phyloP scores from a whole-genome alignment of 1,140 invertebrate genomes.

The Charaxes varanes region DNA sequence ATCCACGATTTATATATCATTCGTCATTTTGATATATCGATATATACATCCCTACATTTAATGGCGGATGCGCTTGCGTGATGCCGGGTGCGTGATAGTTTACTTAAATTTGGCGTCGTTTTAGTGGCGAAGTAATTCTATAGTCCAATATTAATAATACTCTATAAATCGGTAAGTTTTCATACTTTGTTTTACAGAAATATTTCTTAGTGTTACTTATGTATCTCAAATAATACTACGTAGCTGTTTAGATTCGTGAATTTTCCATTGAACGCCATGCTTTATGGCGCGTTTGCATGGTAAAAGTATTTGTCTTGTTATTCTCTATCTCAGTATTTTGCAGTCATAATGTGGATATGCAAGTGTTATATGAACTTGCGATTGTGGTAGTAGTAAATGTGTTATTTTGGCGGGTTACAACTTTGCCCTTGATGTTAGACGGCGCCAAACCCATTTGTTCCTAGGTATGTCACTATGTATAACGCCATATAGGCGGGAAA shows the following conservation, averaged over 20 bases:
- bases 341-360: background rate
- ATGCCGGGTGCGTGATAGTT: slow-evolving; percentile 67
- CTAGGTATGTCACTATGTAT: slow-evolving; percentile 27
- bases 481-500: slow-evolving; percentile 29
- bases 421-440: slow-evolving; percentile 45
- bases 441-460: slow-evolving; percentile 42
- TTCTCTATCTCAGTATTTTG: background rate
- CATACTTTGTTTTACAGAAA: background rate
- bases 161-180: slow-evolving; percentile 10
- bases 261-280: slow-evolving; percentile 63
- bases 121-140: slow-evolving; percentile 17
- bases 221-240: background rate
- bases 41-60: slow-evolving; percentile 29
- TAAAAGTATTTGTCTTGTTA: slow-evolving; percentile 44
- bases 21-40: too few relatives aligned
- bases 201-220: background rate
- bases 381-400: too few relatives aligned
- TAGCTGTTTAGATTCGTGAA: slow-evolving; percentile 39
- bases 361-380: background rate
- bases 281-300: slow-evolving; percentile 50
- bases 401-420: slow-evolving; percentile 35
- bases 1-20: too few relatives aligned
- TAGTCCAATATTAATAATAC: slow-evolving; percentile 26
- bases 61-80: slow-evolving; percentile 70
- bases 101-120: slow-evolving; percentile 56